These are phyloP conservation scores for Otus scops DNA, from an alignment of 2,797 vertebrate genomes.

Conservation along the genomic window DNA sequence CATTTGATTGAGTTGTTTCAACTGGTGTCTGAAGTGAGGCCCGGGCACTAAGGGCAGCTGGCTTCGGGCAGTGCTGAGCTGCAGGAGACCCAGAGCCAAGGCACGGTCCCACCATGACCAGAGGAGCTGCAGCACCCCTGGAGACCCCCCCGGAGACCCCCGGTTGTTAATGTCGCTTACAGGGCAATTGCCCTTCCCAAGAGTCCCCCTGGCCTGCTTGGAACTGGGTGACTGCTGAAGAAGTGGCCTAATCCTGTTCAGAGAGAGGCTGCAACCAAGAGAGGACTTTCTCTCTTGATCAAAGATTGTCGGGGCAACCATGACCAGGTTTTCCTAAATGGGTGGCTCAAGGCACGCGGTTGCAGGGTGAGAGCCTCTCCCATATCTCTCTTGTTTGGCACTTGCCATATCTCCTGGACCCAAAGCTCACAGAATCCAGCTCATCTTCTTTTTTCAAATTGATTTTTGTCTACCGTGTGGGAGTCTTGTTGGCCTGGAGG, in stretches of 20 bases:
- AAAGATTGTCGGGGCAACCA: not conserved
- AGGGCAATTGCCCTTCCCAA: not conserved
- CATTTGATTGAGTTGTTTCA: fast-evolving
- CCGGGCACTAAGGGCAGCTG: not conserved
- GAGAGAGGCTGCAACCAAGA: not conserved
- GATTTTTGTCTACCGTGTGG: not conserved
- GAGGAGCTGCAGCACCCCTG: not conserved
- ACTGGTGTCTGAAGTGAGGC: fast-evolving
- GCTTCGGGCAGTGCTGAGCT: not conserved
- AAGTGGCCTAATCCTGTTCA: not conserved
- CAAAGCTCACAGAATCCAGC: not conserved
- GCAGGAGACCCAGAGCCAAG: not conserved
- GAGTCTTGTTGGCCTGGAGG: not conserved
- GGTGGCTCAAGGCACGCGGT: not conserved
- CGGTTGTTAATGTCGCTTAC: fast-evolving
- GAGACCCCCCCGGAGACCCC: fast-evolving
- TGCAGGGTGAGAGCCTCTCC: not conserved
- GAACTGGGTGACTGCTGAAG: not conserved
- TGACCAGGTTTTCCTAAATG: not conserved
- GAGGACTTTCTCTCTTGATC: not conserved
- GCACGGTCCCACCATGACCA: not conserved
- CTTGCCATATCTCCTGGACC: not conserved
- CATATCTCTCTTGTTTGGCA: not conserved
- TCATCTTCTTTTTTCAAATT: not conserved
- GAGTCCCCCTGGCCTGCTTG: not conserved